Evolutionary conservation across 2,888 invertebrate species (phyloP), one percentile per base, ranked within the genome.

Genomic region (Dryococelus australis): DNA sequence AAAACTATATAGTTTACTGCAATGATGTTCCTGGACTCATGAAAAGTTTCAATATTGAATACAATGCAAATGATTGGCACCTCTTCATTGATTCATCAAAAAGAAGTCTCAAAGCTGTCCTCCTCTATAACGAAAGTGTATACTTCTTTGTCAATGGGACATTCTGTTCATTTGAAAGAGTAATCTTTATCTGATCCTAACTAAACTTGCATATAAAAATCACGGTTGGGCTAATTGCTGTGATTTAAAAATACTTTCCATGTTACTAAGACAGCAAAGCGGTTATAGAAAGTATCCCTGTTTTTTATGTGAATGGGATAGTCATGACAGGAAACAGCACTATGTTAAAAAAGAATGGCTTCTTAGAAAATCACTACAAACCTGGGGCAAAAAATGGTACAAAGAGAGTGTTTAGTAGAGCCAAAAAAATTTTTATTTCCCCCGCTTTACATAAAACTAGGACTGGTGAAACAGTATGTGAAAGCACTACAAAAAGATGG

Each of bases 331-430:
- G 47, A 28, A 24, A 51, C 85, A 47, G 85, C 85, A 47, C 0
- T 47, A 12, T 47, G 53, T 47, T 53, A 47, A 85, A 47, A 85
- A 53, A 47, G 47, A 85, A 0, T 85, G 51, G 51, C 85, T 47
- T 12, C 53, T 53, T 85, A n/a, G 8, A 9, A 85, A 26, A 85
- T 4, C 43, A 8, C 53, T 85, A 85, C 51, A 85, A n/a, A 85
- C 85, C 51, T 85, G 85, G n/a, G 53, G 53, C 26, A 43, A 53
- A 85, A 85, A 85, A 85, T 85, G 53, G n/a, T 47, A 13, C 53
- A n/a, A n/a, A n/a, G 85, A 85, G 47, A 85, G 4, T 43, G 85
- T 85, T 85, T 85, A 13, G 12, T 85, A 4, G 85, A 53, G 35
- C 43, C 43, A 47, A 24, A n/a, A n/a, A n/a, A n/a, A n/a, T n/a